Conservation (phyloP, 2,888 invertebrate species). For the Rhaphigaster nebulosa region DNA sequence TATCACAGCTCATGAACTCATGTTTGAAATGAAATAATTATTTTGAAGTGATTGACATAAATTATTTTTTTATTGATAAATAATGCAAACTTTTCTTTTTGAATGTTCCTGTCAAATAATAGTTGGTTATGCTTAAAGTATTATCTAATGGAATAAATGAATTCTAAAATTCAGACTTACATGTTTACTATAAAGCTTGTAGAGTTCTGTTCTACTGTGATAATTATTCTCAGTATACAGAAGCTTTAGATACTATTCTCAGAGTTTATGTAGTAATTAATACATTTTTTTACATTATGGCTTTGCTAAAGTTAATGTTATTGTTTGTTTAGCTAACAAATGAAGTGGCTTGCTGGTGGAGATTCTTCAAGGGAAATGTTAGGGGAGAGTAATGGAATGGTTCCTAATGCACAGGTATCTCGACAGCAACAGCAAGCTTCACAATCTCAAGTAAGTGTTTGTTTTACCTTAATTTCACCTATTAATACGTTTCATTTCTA, state of each 20-base stretch:
- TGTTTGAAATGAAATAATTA: conserved; percentile 45
- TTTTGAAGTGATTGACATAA: conserved; percentile 3
- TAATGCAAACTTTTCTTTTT: conserved; percentile 6
- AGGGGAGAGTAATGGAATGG: conserved; percentile 67
- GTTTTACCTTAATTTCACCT: background rate
- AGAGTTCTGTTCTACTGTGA: background rate
- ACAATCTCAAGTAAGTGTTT: conserved; percentile 66
- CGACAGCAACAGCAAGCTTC: conserved; percentile 66
- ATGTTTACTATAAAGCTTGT: background rate
- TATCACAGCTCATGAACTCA: conserved; percentile 53
- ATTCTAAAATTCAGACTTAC: background rate
- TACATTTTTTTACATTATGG: background rate
- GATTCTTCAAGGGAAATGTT: conserved; percentile 67
- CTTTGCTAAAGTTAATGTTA: background rate
- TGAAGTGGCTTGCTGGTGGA: conserved; percentile 67
- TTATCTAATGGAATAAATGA: background rate
- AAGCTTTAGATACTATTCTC: background rate
- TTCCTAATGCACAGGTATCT: conserved; percentile 64
- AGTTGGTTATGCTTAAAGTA: background rate
- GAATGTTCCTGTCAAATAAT: background rate
- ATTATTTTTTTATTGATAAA: background rate
- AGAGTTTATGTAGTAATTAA: background rate
- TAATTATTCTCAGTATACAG: background rate
- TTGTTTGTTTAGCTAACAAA: conserved; percentile 64
- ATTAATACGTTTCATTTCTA: background rate